Percentiles rank a stretch among this genome's conserved stretches.
Evolutionary conservation across 2,113 vertebrate genomes (phyloP).

Genomic region (Macquaria ambigua): DNA sequence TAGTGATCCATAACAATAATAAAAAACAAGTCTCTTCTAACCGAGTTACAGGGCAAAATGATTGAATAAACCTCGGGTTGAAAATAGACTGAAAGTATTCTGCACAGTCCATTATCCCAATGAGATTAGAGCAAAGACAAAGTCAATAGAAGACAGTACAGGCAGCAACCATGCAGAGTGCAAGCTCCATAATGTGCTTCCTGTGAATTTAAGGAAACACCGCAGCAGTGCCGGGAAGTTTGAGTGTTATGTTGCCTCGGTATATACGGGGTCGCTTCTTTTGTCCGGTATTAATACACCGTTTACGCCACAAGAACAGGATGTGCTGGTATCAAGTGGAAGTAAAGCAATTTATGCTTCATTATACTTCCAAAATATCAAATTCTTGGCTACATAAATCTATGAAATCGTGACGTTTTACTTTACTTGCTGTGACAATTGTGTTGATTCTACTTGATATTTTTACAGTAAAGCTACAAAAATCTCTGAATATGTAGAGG

Average conservation of each 20-base stretch:
- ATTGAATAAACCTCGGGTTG: conserved; percentile 35
- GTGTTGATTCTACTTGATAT: not conserved
- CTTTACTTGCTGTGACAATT: not conserved
- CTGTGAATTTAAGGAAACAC: not conserved
- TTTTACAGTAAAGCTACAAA: not conserved
- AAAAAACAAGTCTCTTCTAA: conserved; percentile 45
- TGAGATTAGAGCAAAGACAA: conserved; percentile 52
- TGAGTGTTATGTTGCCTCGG: not conserved
- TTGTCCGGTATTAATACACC: not conserved
- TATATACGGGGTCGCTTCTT: too few species aligned
- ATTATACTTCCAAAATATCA: not conserved
- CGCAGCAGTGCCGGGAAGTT: not conserved
- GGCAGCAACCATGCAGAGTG: conserved; percentile 2
- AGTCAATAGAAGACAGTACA: conserved; percentile 33
- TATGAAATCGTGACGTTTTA: not conserved
- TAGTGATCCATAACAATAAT: conserved; percentile 13
- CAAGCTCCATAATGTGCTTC: not conserved
- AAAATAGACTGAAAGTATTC: conserved; percentile 55
- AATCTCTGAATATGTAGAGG: not conserved
- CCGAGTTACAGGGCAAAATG: conserved; percentile 31
- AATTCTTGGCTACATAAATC: not conserved
- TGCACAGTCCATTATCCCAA: conserved; percentile 57
- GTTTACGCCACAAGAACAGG: not conserved
- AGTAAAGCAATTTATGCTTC: not conserved
- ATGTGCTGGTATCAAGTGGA: too few species aligned